Conservation (phyloP, 2,888 invertebrate species). For the Leptura quadrifasciata region DNA sequence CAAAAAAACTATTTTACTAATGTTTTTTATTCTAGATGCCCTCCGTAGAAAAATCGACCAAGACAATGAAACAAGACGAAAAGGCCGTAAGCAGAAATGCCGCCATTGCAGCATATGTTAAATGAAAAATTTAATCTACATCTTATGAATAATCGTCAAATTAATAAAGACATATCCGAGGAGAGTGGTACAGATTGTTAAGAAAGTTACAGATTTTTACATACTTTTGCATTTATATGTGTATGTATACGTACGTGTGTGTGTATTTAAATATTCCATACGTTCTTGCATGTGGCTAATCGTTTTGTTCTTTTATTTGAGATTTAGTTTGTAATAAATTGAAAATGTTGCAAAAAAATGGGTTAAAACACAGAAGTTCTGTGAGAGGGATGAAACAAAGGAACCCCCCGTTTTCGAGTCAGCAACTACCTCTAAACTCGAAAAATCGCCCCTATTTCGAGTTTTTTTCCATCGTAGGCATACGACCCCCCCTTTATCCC, state of each 20-base stretch:
- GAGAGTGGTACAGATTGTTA: background rate
- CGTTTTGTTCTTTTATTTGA: background rate
- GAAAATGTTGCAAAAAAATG: too few relatives aligned
- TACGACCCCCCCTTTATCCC: too few relatives aligned
- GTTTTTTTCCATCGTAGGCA: too few relatives aligned
- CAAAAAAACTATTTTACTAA: background rate
- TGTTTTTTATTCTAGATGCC: constrained; percentile 64
- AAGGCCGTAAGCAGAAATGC: constrained; percentile 66
- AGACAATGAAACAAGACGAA: constrained; percentile 69
- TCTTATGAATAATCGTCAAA: background rate
- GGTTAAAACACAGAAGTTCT: too few relatives aligned
- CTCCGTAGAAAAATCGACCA: constrained; percentile 69
- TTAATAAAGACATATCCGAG: constrained; percentile 26
- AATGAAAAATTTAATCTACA: background rate
- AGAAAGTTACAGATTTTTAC: background rate
- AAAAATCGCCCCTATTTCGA: too few relatives aligned
- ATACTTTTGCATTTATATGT: background rate
- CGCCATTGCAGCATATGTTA: constrained; percentile 67
- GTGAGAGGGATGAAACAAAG: too few relatives aligned
- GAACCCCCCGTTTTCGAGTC: too few relatives aligned
- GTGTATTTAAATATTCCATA: background rate
- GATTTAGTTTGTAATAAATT: too few relatives aligned
- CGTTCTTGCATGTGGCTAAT: background rate
- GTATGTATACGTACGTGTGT: background rate
- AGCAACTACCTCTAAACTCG: too few relatives aligned